These are phyloP conservation scores for Stomatorhinus walkeri DNA, from an alignment of 2,797 vertebrate genomes.

Conservation along the genomic window DNA sequence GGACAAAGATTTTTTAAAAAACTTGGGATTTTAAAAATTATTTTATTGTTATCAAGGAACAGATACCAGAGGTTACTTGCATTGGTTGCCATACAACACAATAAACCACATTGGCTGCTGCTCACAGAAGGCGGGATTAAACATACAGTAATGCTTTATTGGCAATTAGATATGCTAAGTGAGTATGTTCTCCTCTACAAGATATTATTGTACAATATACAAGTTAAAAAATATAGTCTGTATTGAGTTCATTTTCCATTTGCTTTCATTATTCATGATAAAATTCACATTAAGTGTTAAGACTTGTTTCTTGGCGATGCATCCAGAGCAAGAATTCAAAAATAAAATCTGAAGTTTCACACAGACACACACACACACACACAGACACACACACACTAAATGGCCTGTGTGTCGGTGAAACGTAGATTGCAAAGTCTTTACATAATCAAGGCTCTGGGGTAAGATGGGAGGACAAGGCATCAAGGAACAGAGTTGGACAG, in stretches of 20 bases:
- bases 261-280: conserved; percentile 52
- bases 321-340: conserved; percentile 46
- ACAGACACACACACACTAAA: conserved; percentile 32
- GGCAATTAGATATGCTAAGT: conserved; percentile 70
- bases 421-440: conserved; percentile 36
- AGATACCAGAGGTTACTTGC: conserved; percentile 61
- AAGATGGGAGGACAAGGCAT: conserved; percentile 22
- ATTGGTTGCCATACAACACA: conserved; percentile 54
- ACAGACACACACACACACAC: conserved; percentile 26
- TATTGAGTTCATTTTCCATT: conserved; percentile 51
- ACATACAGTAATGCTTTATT: conserved; percentile 67
- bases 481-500: conserved; percentile 35
- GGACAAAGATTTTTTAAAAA: neutral
- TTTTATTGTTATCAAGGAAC: conserved; percentile 66
- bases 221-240: conserved; percentile 75
- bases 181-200: conserved; percentile 71
- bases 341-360: conserved; percentile 15
- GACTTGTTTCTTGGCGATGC: conserved; percentile 45
- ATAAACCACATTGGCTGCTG: conserved; percentile 59
- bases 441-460: conserved; percentile 32
- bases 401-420: conserved; percentile 44
- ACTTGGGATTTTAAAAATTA: conserved; percentile 6
- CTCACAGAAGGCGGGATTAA: conserved; percentile 55
- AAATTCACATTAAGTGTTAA: conserved; percentile 59
- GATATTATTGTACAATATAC: conserved; percentile 72